Conservation (phyloP, 2,888 invertebrate genomes). For the Cheilosia soror region DNA sequence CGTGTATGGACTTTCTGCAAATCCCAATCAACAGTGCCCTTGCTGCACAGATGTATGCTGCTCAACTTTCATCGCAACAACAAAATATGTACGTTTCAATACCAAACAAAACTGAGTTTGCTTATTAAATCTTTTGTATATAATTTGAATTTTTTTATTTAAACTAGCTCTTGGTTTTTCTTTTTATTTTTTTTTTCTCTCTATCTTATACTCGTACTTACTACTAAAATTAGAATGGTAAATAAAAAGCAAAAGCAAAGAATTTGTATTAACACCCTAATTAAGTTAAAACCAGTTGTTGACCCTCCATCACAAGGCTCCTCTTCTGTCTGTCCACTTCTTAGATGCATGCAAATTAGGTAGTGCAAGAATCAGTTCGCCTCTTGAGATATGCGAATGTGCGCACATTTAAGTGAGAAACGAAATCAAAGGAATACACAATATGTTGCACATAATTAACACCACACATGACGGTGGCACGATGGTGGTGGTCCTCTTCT, state of each 20-base stretch:
- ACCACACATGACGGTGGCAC: constrained; percentile 31
- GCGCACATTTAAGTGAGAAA: constrained; percentile 16
- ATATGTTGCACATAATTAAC: constrained; percentile 59
- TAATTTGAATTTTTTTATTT: constrained; percentile 70
- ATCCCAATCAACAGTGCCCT: constrained; percentile 89
- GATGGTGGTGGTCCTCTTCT: constrained; percentile 53
- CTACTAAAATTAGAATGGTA: constrained; percentile 72
- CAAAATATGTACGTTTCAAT: constrained; percentile 93
- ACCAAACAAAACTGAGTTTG: constrained; percentile 52
- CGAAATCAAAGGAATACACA: constrained; percentile 41
- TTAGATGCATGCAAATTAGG: constrained; percentile 60
- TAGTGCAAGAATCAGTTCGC: constrained; percentile 16
- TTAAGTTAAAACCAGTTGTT: constrained; percentile 52
- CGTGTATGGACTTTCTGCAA: constrained; percentile 68
- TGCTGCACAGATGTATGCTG: constrained; percentile 98
- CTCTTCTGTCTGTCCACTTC: constrained; percentile 26
- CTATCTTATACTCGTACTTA: constrained; percentile 64
- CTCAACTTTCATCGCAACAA: constrained; percentile 96
- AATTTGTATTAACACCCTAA: constrained; percentile 82
- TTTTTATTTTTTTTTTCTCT: constrained; percentile 66
- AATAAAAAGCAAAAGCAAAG: constrained; percentile 59
- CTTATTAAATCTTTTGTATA: constrained; percentile 30
- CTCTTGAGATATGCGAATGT: constrained; percentile 24
- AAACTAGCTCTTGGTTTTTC: constrained; percentile 54
- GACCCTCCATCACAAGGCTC: not conserved